These are phyloP conservation scores for Scaptomyza caliginosa DNA, from an alignment of 2,888 invertebrate genomes.

Conservation along the genomic window DNA sequence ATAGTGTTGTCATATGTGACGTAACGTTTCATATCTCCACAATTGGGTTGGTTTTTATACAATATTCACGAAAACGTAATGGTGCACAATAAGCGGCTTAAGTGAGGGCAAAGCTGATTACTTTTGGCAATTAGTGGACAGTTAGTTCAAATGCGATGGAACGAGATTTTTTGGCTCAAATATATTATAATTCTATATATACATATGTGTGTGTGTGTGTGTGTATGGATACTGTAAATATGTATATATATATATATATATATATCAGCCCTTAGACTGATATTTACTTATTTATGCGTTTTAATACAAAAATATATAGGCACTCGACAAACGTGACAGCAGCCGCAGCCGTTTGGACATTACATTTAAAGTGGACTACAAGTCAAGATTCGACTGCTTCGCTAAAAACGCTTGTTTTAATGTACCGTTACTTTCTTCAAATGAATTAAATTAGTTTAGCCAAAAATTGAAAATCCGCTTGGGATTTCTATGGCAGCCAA, in stretches of 20 bases:
- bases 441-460: slow-evolving; percentile 71
- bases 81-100: slow-evolving; percentile 74
- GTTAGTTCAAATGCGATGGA: slow-evolving; percentile 38
- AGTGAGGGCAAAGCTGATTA: slow-evolving; percentile 72
- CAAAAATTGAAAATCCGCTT: slow-evolving; percentile 71
- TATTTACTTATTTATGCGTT: neutral
- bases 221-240: too few species aligned
- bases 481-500: slow-evolving; percentile 52
- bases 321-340: slow-evolving; percentile 27
- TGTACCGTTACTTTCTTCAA: slow-evolving; percentile 62
- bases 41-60: slow-evolving; percentile 60
- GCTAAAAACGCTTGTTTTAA: slow-evolving; percentile 39
- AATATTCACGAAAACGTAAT: slow-evolving; percentile 62
- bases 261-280: too few species aligned
- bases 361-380: slow-evolving; percentile 1
- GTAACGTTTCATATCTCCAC: slow-evolving; percentile 26
- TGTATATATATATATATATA: neutral
- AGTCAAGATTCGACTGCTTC: slow-evolving; percentile 5
- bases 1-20: slow-evolving; percentile 18
- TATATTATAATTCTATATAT: neutral
- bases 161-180: slow-evolving; percentile 9
- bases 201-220: too few species aligned
- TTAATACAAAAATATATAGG: neutral
- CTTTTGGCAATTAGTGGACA: slow-evolving; percentile 75
- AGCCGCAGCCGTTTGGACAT: slow-evolving; percentile 21